Evolutionary conservation across 2,888 invertebrate species (phyloP), one percentile per base, ranked within the genome.

Genomic region (Alitta virens): DNA sequence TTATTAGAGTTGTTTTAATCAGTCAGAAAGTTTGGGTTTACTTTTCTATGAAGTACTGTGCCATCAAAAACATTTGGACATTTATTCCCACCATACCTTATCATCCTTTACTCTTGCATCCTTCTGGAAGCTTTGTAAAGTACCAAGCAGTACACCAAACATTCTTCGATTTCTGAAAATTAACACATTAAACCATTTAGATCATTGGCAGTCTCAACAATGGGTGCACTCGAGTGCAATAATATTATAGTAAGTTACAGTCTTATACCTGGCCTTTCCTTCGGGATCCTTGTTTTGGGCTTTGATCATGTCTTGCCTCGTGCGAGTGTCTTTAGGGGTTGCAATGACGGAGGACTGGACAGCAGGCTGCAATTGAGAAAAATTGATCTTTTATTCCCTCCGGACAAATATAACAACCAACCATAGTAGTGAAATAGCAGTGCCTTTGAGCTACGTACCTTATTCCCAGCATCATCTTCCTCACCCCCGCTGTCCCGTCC

Each of bases 121-220:
- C 77, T 92, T 92, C 75, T 94, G 91, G 81, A 98, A 98, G 81
- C 92, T 93, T 78, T 95, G 93, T 71, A 99, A 83, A 16, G 98
- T 98, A 2, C 98, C 97, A 59, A 98, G 83, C 50, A 99, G 85
- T 23, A 95, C 90, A 9, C 97, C 96, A 84, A 99, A 97, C 90
- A 99, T 97, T 62, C 98, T 87, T 67, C 91, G 87, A 83, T 98
- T 98, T 69, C 97, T 83, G 14, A 42, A 51, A 25, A 50, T 16
- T 16, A 9, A n/a, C 21, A 14, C 50, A n/a, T 21, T n/a, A 9
- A 50, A 14, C 18, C 9, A 9, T 9, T 50, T 9, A 50, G 9
- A 16, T 50, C 50, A 50, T n/a, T n/a, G 50, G 18, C 12, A 50
- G 18, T n/a, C 16, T 14, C 12, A 50, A 50, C 50, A n/a, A n/a